Evolutionary conservation across 1,140 invertebrate genomes (phyloP), one percentile per base, ranked within the genome.

Genomic region (Dreissena polymorpha): DNA sequence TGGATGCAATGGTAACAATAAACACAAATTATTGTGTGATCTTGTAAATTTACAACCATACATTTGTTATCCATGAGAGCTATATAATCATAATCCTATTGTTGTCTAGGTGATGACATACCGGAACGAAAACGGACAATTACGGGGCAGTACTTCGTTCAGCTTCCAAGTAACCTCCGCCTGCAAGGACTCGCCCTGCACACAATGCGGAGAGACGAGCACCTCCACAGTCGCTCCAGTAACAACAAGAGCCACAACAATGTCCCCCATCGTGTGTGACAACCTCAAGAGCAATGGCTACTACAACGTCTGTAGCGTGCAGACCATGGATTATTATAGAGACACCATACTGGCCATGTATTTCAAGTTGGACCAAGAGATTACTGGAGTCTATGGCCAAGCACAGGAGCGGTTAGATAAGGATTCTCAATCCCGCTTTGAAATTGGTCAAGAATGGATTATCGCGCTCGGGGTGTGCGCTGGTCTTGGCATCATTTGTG

Each of bases 381-480:
- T 90, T 51, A 90, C 88, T 25, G 90, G 90, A 0, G 85, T 88
- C 16, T 90, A 75, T 67, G 60, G 53, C 14, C 5, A 57, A 2
- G 39, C 81, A 2, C 67, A 76, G 16, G 10, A 18, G 8, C 74
- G 87, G 0, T 63, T 18, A 8, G 63, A 76, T 50, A 65, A 75
- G 18, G 88, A 89, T 49, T 86, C 74, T 29, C 85, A 67, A 6
- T 87, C 89, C 0, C 76, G 89, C 53, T 90, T 91, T 86, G 88
- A 90, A 68, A 67, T 90, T 55, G 90, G 89, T 13, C 96, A 97
- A 89, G 94, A 95, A 0, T 98, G 97, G 97, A 96, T 97, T 7
- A 95, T 97, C 84, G 97, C 97, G 0, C 94, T 98, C 23, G 94
- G 97, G 18, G 95, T 96, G 6, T 93, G 97, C 57, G 95, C 97